Evolutionary conservation across 2,113 vertebrate species (phyloP).

Genomic region (Pyxicephalus adspersus): DNA sequence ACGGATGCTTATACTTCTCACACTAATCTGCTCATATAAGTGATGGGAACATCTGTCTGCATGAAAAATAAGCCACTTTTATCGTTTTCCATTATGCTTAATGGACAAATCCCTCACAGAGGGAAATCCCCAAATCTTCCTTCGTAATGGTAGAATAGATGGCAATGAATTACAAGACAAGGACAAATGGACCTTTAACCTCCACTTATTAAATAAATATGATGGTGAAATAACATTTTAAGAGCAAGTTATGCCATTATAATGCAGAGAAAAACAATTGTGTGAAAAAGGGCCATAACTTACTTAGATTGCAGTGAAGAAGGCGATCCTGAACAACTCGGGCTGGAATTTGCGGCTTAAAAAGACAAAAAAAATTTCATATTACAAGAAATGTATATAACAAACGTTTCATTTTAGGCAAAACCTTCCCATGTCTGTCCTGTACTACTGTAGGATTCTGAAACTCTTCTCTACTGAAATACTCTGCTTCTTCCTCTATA

Average conservation of each 20-base stretch:
- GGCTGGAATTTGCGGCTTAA: constrained; percentile 28
- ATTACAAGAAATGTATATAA: neutral
- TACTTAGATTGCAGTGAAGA: constrained; percentile 8
- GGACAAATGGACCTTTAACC: too few relatives aligned
- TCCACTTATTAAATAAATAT: too few relatives aligned
- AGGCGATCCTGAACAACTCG: neutral
- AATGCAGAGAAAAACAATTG: too few relatives aligned
- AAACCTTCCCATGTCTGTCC: too few relatives aligned
- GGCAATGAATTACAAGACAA: neutral
- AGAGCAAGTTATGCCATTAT: too few relatives aligned
- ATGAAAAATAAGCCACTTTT: constrained; percentile 1
- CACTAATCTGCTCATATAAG: neutral
- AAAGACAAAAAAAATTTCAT: neutral
- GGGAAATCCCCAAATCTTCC: neutral
- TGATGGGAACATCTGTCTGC: neutral
- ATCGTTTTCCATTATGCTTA: neutral
- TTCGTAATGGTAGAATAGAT: neutral
- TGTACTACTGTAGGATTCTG: too few relatives aligned
- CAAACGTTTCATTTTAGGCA: too few relatives aligned
- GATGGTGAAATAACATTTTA: too few relatives aligned
- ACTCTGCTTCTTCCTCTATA: too few relatives aligned
- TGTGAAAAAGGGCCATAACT: neutral
- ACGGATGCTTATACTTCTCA: too few relatives aligned
- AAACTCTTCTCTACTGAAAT: too few relatives aligned
- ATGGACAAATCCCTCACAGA: neutral